Percentiles rank a stretch among this genome's conserved stretches.
phyloP scores from a whole-genome alignment of 1,140 invertebrate genomes.

The Dendroctonus ponderosae region DNA sequence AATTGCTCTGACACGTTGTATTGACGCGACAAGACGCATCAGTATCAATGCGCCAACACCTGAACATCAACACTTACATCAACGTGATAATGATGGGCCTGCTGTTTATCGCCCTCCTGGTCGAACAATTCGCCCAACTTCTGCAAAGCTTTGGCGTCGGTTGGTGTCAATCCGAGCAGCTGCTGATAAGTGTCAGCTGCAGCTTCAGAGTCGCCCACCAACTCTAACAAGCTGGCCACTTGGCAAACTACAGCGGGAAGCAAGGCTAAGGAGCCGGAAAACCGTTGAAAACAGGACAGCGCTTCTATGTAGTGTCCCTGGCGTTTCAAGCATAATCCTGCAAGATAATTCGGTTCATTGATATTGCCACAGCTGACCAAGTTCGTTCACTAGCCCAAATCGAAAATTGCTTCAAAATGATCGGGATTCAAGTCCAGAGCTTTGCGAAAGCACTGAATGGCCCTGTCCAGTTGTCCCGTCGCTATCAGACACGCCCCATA shows the following conservation, averaged over 20 bases:
- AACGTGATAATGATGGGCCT: slow-evolving; percentile 88
- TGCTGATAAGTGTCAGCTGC: slow-evolving; percentile 84
- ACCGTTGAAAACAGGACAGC: slow-evolving; percentile 78
- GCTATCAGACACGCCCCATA: slow-evolving; percentile 80
- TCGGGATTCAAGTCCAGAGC: slow-evolving; percentile 80
- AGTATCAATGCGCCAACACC: too few species aligned
- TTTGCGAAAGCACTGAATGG: slow-evolving; percentile 72
- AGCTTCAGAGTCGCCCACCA: slow-evolving; percentile 71
- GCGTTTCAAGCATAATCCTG: slow-evolving; percentile 70
- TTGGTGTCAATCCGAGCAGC: slow-evolving; percentile 77
- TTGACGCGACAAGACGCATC: too few species aligned
- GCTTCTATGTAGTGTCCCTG: slow-evolving; percentile 72
- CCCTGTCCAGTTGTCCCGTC: slow-evolving; percentile 71
- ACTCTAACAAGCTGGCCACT: slow-evolving; percentile 79
- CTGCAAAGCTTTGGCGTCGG: slow-evolving; percentile 78
- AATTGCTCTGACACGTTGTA: too few species aligned
- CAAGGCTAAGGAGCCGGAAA: slow-evolving; percentile 52
- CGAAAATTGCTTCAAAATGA: slow-evolving; percentile 89
- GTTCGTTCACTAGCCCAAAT: slow-evolving; percentile 64
- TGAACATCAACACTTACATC: slow-evolving; percentile 70
- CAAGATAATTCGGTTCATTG: slow-evolving; percentile 12
- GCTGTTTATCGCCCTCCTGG: slow-evolving; percentile 81
- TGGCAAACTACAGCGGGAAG: slow-evolving; percentile 85
- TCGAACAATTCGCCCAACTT: slow-evolving; percentile 86
- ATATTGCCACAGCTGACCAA: not conserved